Conservation (phyloP, 1,140 invertebrate species). For the Microvelia longipes region DNA sequence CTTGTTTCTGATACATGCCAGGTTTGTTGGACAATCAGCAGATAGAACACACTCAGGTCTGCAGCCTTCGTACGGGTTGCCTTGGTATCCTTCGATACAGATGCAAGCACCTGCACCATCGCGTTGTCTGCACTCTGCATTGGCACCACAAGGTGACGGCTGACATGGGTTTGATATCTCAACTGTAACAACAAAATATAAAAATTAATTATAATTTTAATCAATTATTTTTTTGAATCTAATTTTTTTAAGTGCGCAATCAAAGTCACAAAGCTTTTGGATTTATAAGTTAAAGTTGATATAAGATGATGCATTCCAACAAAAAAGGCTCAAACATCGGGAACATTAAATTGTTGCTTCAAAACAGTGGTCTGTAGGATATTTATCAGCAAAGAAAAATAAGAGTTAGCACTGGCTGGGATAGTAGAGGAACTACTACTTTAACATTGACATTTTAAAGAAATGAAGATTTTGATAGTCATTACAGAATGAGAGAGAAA, state of each 20-base stretch:
- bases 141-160: conserved; percentile 54
- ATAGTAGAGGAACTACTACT: too few species aligned
- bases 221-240: not conserved
- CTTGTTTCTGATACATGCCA: conserved; percentile 48
- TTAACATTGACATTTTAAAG: too few species aligned
- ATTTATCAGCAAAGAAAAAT: too few species aligned
- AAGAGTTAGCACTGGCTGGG: too few species aligned
- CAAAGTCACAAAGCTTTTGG: not conserved
- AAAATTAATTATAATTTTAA: not conserved
- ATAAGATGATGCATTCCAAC: not conserved
- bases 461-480: too few species aligned
- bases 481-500: too few species aligned
- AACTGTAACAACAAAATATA: not conserved
- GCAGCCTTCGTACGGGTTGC: conserved; percentile 59
- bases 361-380: not conserved
- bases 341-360: not conserved
- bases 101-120: conserved; percentile 48
- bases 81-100: conserved; percentile 52
- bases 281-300: not conserved
- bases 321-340: not conserved
- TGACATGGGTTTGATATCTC: conserved; percentile 35
- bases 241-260: not conserved
- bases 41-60: conserved; percentile 55
- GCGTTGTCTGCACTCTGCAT: conserved; percentile 51
- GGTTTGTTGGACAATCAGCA: conserved; percentile 50